A percentile compares a stretch with the other conserved stretches of the same genome.
Conservation (phyloP, 2,113 vertebrate genomes). For the Scatophagus argus region DNA sequence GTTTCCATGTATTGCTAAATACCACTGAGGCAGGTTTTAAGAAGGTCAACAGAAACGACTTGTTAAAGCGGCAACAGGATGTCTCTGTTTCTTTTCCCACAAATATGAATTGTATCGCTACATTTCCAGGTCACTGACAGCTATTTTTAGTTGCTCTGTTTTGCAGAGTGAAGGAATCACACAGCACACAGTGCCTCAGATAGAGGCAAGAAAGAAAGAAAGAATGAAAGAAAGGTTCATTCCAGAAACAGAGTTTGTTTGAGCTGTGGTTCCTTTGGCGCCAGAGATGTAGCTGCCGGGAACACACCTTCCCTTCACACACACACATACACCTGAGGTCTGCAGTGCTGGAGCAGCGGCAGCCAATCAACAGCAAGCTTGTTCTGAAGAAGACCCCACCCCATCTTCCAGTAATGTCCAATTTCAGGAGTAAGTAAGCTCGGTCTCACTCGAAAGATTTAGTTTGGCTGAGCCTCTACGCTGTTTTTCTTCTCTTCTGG, state of each 20-base stretch:
- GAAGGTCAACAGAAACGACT: conserved; percentile 52
- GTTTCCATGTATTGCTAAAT: conserved; percentile 35
- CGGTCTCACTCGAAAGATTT: conserved; percentile 62
- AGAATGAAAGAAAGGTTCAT: conserved; percentile 50
- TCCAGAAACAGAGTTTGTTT: conserved; percentile 78
- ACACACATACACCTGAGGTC: conserved; percentile 70
- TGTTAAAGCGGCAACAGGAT: conserved; percentile 32
- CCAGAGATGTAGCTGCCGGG: conserved; percentile 70
- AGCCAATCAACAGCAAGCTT: conserved; percentile 61
- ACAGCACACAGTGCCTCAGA: conserved; percentile 54
- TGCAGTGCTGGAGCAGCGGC: conserved; percentile 34
- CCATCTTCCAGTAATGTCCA: conserved; percentile 62
- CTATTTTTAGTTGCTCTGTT: conserved; percentile 71
- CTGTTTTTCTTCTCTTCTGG: conserved; percentile 73
- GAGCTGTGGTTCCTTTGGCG: conserved; percentile 75
- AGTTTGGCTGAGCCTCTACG: conserved; percentile 63
- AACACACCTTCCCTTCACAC: conserved; percentile 70
- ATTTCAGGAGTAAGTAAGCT: conserved; percentile 69
- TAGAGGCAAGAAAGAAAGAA: conserved; percentile 60
- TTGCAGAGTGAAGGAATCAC: conserved; percentile 65
- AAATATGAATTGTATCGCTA: conserved; percentile 58
- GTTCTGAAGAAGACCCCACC: conserved; percentile 56
- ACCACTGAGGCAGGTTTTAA: conserved; percentile 25
- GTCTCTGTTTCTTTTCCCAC: conserved; percentile 46
- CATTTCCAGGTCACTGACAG: conserved; percentile 72